Percentiles rank a stretch among this genome's conserved stretches.
phyloP scores from a whole-genome alignment of 2,113 vertebrate species.

The Syrrhaptes paradoxus region DNA sequence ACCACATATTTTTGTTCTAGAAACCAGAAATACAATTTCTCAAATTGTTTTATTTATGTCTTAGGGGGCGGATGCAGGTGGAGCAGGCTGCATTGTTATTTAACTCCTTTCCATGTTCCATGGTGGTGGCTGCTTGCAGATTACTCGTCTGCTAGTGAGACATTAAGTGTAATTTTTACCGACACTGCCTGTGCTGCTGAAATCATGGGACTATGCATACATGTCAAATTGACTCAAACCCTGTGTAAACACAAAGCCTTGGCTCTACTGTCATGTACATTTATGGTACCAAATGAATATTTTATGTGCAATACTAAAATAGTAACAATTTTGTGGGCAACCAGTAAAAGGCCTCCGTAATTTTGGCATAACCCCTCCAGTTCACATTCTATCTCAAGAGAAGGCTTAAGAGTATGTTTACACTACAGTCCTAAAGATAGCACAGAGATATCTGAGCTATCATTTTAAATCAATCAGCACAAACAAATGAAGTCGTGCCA shows the following conservation, averaged over 20 bases:
- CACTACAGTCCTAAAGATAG: not conserved
- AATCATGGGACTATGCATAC: not conserved
- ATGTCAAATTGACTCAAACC: not conserved
- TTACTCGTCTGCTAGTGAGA: not conserved
- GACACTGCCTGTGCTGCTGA: not conserved
- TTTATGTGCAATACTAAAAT: not conserved
- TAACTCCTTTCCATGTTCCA: not conserved
- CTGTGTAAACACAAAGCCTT: not conserved
- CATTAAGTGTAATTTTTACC: not conserved
- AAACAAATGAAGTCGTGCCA: not conserved
- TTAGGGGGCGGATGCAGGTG: not conserved
- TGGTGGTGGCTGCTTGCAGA: not conserved
- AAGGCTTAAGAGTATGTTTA: not conserved
- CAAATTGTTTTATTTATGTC: not conserved
- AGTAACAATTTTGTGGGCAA: not conserved
- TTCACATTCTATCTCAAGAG: not conserved
- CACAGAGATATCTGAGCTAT: not conserved
- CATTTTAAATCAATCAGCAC: not conserved
- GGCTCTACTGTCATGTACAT: not conserved
- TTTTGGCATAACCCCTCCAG: not conserved
- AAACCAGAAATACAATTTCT: not conserved
- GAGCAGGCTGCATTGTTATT: not conserved
- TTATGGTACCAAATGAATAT: constrained; percentile 1
- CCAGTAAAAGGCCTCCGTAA: not conserved
- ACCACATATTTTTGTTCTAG: not conserved